Evolutionary conservation across 2,113 vertebrate species (phyloP), one percentile per base, ranked within the genome.

Genomic region (Dasyurus viverrinus): DNA sequence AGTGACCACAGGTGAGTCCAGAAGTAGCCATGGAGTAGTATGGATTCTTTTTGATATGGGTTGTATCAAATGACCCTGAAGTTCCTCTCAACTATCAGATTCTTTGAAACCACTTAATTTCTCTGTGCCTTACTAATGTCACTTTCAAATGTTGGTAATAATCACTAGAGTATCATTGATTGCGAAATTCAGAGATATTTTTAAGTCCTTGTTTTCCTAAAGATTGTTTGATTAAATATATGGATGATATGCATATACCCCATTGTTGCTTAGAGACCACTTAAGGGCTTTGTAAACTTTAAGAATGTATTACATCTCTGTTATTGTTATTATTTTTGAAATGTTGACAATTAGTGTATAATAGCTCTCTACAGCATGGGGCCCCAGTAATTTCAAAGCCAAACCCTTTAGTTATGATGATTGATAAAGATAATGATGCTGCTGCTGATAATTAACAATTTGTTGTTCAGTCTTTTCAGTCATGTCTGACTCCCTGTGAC

Each of bases 131-230:
- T 19, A 42, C 68, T 84, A 5, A 36, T 6, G 7, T 42, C 16
- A n/a, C n/a, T 36, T 84, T 22, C 36, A 42, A 23, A 84, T 42
- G n/a, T 42, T 19, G 16, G n/a, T 8, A 84, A 84, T 76, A 8
- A 22, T 84, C 19, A 2, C 19, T 42, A 42, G 68, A 42, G 16
- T 84, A 76, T 42, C 7, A 8, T 23, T 8, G 68, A 84, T 23
- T 84, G 8, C 42, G 68, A 84, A 42, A 84, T 22, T 42, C 22
- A 84, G n/a, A n/a, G 19, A 84, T 97, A 92, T 76, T 97, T 93
- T 54, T 90, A 92, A 96, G 55, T 90, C 89, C 36, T 84, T 93
- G 27, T 95, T 97, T 98, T 93, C 90, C 52, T 96, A 92, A 95
- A 93, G 90, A 96, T 96, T 89, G 57, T 97, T 90, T 92, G 91